Percentiles rank a stretch among this genome's conserved stretches.
These are phyloP conservation scores for Pachyramphus minor DNA, from an alignment of 2,113 vertebrate species.

Conservation along the genomic window DNA sequence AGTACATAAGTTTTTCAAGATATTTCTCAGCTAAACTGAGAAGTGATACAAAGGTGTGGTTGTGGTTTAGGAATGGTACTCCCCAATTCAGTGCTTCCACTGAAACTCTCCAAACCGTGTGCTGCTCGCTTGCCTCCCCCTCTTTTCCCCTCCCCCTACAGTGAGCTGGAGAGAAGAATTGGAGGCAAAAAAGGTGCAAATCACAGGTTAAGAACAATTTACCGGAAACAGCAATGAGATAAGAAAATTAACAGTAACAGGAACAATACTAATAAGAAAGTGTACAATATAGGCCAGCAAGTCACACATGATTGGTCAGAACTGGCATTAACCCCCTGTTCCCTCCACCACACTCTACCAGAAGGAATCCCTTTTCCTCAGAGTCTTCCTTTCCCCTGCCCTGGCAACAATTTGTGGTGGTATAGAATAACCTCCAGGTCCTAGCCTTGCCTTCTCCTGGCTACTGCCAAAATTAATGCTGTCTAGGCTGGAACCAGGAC, in stretches of 20 bases:
- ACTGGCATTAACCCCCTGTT: fast-evolving
- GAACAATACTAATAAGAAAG: neutral
- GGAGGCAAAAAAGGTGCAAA: neutral
- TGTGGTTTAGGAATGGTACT: neutral
- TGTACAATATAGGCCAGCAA: neutral
- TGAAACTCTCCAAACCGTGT: neutral
- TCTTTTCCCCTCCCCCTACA: fast-evolving
- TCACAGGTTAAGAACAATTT: neutral
- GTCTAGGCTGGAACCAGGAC: neutral
- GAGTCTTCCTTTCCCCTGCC: neutral
- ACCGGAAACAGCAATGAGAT: neutral
- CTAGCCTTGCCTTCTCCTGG: neutral
- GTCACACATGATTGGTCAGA: no score
- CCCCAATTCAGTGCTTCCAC: neutral
- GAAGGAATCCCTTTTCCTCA: neutral
- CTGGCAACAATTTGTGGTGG: neutral
- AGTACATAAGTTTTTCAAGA: neutral
- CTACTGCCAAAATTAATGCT: neutral
- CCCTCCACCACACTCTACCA: neutral
- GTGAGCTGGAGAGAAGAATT: neutral
- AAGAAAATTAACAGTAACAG: neutral
- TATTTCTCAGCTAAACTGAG: neutral
- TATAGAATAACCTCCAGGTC: neutral
- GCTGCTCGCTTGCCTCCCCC: fast-evolving
- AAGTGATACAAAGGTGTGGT: neutral